These are phyloP conservation scores for Xyrichtys novacula DNA, from an alignment of 2,797 vertebrate genomes.

Conservation along the genomic window DNA sequence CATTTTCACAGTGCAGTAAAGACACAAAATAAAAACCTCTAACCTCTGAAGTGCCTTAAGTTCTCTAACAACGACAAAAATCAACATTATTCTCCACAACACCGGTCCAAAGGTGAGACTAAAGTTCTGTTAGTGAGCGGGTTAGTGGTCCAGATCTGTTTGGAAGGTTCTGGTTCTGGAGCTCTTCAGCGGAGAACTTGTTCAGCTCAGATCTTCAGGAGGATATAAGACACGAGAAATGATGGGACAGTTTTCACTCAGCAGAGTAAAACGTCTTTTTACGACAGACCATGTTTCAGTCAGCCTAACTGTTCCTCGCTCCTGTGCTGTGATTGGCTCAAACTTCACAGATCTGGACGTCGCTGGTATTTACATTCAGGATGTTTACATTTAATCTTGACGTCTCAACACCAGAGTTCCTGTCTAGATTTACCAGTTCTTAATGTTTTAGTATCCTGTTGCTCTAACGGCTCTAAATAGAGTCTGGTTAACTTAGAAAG, in stretches of 20 bases:
- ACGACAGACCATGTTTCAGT: neutral
- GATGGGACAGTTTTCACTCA: neutral
- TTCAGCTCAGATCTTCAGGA: constrained; percentile 6
- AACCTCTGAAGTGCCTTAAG: constrained; percentile 44
- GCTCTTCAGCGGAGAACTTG: constrained; percentile 18
- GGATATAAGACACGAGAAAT: constrained; percentile 15
- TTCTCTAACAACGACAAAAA: constrained; percentile 25
- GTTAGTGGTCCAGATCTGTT: constrained; percentile 3
- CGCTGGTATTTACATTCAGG: too few species aligned
- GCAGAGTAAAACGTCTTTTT: neutral
- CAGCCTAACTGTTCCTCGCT: neutral
- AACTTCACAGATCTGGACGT: too few species aligned
- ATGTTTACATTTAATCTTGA: too few species aligned
- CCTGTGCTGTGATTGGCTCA: too few species aligned
- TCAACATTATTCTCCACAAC: neutral
- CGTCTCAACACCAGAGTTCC: too few species aligned
- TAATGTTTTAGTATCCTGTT: too few species aligned
- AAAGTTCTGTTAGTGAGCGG: too few species aligned
- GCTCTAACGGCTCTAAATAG: too few species aligned
- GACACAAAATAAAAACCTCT: constrained; percentile 18
- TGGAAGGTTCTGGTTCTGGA: neutral
- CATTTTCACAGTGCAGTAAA: constrained; percentile 47
- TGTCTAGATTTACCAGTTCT: too few species aligned
- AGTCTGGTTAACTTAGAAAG: too few species aligned
- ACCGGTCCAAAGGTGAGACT: neutral